Percentiles rank a stretch among this genome's conserved stretches.
These are phyloP conservation scores for Cydia splendana DNA, from an alignment of 1,140 invertebrate genomes.

Conservation along the genomic window DNA sequence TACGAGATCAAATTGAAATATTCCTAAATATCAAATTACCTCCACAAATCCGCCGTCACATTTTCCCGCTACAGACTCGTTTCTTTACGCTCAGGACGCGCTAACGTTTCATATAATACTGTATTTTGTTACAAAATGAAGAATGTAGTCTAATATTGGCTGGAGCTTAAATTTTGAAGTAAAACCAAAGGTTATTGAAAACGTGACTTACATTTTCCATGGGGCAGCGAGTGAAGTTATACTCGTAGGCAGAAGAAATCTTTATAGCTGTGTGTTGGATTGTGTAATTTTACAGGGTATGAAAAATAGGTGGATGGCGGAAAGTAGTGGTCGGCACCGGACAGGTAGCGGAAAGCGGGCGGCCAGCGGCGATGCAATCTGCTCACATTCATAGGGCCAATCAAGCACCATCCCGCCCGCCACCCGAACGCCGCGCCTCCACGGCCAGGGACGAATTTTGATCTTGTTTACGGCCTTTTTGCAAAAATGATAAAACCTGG, in stretches of 20 bases:
- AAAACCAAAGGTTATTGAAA: conserved; percentile 79
- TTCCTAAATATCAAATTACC: conserved; percentile 27
- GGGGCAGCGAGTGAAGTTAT: conserved; percentile 62
- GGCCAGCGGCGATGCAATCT: conserved; percentile 66
- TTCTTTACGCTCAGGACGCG: conserved; percentile 24
- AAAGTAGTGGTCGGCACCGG: conserved; percentile 45
- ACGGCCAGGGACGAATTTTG: conserved; percentile 54
- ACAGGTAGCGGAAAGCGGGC: conserved; percentile 46
- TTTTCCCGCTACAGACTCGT: neutral
- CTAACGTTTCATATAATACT: conserved; percentile 41
- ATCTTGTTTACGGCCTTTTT: neutral
- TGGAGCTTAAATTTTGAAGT: conserved; percentile 78
- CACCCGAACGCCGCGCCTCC: conserved; percentile 59
- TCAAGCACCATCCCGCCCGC: conserved; percentile 70
- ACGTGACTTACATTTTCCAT: conserved; percentile 79
- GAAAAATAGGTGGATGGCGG: conserved; percentile 38
- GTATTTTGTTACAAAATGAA: conserved; percentile 77
- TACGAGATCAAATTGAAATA: conserved; percentile 27
- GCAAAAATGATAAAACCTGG: no score
- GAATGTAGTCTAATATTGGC: conserved; percentile 76
- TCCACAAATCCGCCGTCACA: conserved; percentile 19
- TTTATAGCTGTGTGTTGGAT: conserved; percentile 47
- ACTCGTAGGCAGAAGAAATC: conserved; percentile 43
- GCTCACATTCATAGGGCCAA: conserved; percentile 78
- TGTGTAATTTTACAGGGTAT: conserved; percentile 32